phyloP scores from a whole-genome alignment of 2,797 vertebrate species.

The Megaceryle alcyon region DNA sequence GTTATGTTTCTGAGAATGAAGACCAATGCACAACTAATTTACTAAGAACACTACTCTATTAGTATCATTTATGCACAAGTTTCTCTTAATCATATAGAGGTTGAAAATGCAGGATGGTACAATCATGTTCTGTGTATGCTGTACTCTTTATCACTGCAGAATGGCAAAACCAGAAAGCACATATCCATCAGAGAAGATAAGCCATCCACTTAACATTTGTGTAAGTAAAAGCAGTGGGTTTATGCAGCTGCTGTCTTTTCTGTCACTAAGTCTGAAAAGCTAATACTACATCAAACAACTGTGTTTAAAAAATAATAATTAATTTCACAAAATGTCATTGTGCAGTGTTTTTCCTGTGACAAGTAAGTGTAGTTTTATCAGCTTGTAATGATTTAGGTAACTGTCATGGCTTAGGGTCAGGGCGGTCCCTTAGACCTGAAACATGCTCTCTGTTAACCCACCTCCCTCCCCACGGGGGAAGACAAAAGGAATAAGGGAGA shows the following conservation, averaged over 20 bases:
- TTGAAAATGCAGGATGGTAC: not conserved
- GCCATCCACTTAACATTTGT: not conserved
- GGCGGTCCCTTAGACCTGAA: no score
- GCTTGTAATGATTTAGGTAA: not conserved
- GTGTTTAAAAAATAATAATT: not conserved
- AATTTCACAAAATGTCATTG: not conserved
- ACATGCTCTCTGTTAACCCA: no score
- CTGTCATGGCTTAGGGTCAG: no score
- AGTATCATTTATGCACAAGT: not conserved
- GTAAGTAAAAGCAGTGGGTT: not conserved
- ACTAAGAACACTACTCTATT: not conserved
- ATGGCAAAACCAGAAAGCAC: not conserved
- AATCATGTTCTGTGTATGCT: not conserved
- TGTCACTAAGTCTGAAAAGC: not conserved
- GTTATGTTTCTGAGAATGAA: not conserved
- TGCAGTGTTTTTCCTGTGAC: not conserved
- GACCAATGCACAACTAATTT: not conserved
- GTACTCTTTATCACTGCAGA: not conserved
- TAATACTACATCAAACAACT: not conserved
- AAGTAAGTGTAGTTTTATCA: not conserved
- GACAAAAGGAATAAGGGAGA: no score
- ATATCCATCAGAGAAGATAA: not conserved
- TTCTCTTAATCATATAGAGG: not conserved
- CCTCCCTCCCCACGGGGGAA: no score
- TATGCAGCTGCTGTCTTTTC: not conserved